phyloP scores from a whole-genome alignment of 2,888 invertebrate genomes.

The Tetragonisca angustula region DNA sequence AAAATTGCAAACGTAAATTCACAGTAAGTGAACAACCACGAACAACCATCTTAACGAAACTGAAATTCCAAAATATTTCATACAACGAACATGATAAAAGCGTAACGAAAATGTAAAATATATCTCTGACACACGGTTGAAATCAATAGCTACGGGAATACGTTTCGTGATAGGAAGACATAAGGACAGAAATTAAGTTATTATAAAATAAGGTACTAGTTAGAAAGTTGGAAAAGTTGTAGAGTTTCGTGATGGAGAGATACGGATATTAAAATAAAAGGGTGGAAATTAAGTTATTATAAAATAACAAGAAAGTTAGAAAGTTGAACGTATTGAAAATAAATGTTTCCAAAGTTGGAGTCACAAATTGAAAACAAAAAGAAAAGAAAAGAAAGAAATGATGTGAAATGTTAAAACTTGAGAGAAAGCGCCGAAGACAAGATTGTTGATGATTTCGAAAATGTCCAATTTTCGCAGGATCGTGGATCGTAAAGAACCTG shows the following conservation, averaged over 20 bases:
- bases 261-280: neutral
- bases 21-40: no score
- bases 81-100: no score
- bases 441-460: slow-evolving; percentile 39
- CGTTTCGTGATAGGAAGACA: neutral
- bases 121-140: neutral
- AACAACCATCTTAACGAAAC: no score
- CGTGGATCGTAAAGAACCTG: slow-evolving; percentile 68
- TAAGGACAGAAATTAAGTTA: neutral
- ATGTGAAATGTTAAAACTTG: neutral
- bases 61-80: no score
- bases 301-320: neutral
- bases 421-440: slow-evolving; percentile 20
- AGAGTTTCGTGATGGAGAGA: neutral
- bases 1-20: no score
- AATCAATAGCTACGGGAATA: neutral
- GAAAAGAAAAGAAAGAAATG: neutral
- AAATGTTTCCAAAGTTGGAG: neutral
- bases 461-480: slow-evolving; percentile 55
- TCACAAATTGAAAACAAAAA: neutral
- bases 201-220: neutral
- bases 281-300: neutral
- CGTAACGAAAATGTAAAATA: neutral
- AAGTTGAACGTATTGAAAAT: neutral
- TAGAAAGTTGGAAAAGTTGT: neutral